phyloP scores from a whole-genome alignment of 2,113 vertebrate genomes.

The Grammomys surdaster region DNA sequence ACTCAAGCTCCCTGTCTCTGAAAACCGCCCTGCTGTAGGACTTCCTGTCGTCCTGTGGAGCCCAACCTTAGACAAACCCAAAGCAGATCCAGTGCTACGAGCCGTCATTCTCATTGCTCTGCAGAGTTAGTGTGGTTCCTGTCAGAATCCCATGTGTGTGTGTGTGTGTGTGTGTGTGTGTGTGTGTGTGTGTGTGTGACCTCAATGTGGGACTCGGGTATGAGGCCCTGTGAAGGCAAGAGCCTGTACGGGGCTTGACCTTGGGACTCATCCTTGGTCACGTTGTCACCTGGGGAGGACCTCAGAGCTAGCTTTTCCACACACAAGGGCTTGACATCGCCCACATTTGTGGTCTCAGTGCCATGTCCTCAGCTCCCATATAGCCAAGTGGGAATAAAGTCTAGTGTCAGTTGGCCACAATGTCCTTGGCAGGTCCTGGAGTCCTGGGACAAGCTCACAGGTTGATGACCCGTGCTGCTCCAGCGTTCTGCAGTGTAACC shows the following conservation, averaged over 20 bases:
- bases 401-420: not conserved
- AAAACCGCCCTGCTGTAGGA: too few relatives aligned
- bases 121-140: too few relatives aligned
- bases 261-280: too few relatives aligned
- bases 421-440: not conserved
- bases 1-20: not conserved
- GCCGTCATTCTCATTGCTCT: not conserved
- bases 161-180: too few relatives aligned
- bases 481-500: not conserved
- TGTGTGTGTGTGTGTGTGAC: accelerated
- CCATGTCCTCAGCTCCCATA: not conserved
- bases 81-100: accelerated
- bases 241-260: not conserved
- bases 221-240: not conserved
- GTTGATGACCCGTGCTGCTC: not conserved
- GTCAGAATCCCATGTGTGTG: accelerated
- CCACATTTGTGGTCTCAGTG: not conserved
- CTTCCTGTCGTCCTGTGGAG: accelerated
- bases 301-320: not conserved
- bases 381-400: not conserved
- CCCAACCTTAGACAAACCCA: not conserved
- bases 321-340: not conserved
- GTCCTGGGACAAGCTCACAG: not conserved
- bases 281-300: not conserved
- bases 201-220: not conserved